Base-by-base conservation (phyloP, 2,888 invertebrate species). In the Mesoligia furuncula region DNA sequence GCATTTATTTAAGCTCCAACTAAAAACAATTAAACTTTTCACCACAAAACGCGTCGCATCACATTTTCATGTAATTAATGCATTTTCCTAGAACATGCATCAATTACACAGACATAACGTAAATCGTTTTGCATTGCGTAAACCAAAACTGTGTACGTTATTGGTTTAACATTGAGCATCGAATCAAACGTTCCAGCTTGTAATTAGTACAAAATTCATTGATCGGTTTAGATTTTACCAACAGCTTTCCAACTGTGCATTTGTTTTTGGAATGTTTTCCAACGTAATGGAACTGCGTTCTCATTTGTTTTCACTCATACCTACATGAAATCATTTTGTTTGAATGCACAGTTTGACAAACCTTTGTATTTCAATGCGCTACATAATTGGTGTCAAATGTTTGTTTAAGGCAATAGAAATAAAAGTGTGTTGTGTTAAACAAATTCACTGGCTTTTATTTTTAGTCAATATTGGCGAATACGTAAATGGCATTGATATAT, bases 191-290 rank as follows among this genome's bases (percentile, higher is more conserved):
- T 82, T 74, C 74, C 17, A 77, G 81, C 80, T 85, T 89, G 87
- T 86, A 90, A 90, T 90, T 88, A 88, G 85, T 80, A 79, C 65
- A 70, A 72, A 79, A 87, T 85, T 77, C 81, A 85, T 86, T 86
- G 85, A 86, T 81, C 73, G 73, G 73, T 79, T 79, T 73, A 71
- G 42, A 83, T 76, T 83, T 69, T 69, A 68, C 61, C 76, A 83
- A 81, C 67, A 67, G 75, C 61, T 62, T 76, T 69, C 24, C 51
- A 68, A 68, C 48, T 48, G n/a, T 42, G 27, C 17, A 57, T 57
- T 67, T 68, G 65, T 24, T 57, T 13, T n/a, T 51, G n/a, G 64
- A 66, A 48, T 72, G 24, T 62, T 42, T 67, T 73, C 13, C 24
- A 61, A 48, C 5, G 39, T 57, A 69, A 54, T 74, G 57, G 31